Base-by-base conservation (phyloP, 2,113 vertebrate genomes). In the Pteropus alecto region DNA sequence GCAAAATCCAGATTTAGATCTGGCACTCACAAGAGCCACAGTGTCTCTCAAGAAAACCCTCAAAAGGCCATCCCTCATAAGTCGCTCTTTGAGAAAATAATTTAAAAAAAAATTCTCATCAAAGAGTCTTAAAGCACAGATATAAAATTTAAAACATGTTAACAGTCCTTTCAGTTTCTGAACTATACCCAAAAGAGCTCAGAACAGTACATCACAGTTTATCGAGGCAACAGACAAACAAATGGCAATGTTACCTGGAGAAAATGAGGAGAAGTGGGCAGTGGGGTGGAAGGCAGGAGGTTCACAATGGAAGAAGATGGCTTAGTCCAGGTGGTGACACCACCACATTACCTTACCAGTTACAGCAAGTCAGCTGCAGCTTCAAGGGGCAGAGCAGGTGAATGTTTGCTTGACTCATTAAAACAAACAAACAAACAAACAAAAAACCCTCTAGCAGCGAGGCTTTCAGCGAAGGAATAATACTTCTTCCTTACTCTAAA, bases 151-250 rank as follows among this genome's bases (percentile, higher is more conserved):
- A 94, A 95, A 97, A 90, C 73, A 43, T 16, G 26, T 71, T 96
- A 94, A 96, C 81, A 96, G 93, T 98, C 93, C 84, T 88, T 94
- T 90, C 6, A 1, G 94, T 68, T 89, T 92, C 90, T 86, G 85
- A 95, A 86, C 85, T 86, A 88, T 24, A 96, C 96, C 85, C 67
- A 30, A n/a, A 82, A 95, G 81, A 93, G 91, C 58, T 95, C 84
- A 74, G 67, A 88, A 67, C 46, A 92, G 77, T 63, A 54, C 54
- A 84, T 92, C 96, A 94, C 84, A 77, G 95, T 97, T 95, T 90
- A 70, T 94, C 92, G 70, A 96, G 93, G 93, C 67, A 95, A 79
- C 63, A 89, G 43, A 96, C 41, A 89, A 48, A 96, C 41, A 28
- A 41, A 95, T 30, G 77, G 63, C 22, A 41, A 46, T 13, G 87